Evolutionary conservation across 2,113 vertebrate species (phyloP).

Genomic region (Pedetes capensis): DNA sequence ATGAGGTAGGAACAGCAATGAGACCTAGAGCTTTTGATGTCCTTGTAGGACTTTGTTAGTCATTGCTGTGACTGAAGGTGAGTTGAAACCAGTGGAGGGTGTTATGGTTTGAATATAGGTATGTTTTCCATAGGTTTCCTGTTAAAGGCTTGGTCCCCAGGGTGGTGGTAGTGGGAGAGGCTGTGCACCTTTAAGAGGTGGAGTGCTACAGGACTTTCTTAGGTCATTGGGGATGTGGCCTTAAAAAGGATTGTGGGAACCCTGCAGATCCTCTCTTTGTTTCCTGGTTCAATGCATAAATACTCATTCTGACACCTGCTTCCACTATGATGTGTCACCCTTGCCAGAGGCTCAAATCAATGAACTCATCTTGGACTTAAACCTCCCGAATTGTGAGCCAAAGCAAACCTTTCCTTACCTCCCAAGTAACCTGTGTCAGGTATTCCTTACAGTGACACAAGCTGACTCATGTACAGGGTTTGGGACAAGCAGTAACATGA

Average conservation of each 20-base stretch:
- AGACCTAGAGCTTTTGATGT: background rate
- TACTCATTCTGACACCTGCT: background rate
- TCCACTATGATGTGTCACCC: background rate
- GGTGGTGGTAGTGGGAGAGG: background rate
- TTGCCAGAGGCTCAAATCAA: background rate
- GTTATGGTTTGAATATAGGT: background rate
- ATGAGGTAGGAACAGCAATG: background rate
- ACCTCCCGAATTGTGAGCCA: background rate
- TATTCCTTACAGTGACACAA: background rate
- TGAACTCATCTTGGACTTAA: background rate
- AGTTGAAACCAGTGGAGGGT: background rate
- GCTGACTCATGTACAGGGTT: background rate
- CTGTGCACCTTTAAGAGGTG: background rate
- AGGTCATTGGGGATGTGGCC: background rate
- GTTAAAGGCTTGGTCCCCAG: background rate
- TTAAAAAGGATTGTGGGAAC: background rate
- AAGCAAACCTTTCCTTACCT: background rate
- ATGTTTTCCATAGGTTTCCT: background rate
- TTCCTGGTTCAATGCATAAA: background rate
- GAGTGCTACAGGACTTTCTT: background rate
- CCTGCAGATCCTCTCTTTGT: background rate
- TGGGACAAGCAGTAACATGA: background rate
- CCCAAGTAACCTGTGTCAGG: background rate
- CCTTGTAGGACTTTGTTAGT: background rate
- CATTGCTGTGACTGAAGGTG: background rate